These are phyloP conservation scores for Drosophila ogumai DNA, from an alignment of 1,140 invertebrate species.

Conservation along the genomic window DNA sequence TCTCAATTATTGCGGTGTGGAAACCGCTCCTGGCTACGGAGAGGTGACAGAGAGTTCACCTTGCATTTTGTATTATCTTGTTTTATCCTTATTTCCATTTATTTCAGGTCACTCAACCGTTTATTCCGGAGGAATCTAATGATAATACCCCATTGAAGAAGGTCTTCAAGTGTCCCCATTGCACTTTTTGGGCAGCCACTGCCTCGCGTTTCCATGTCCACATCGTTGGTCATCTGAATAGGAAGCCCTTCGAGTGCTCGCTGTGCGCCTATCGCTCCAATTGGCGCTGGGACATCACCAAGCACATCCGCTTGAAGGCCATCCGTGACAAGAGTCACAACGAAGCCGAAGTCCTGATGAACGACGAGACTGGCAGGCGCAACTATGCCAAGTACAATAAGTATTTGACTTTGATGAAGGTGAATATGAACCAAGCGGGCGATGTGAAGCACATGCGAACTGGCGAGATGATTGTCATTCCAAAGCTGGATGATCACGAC, in stretches of 20 bases:
- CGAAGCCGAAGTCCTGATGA: conserved; percentile 92
- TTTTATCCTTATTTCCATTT: not conserved
- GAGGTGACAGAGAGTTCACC: conserved; percentile 67
- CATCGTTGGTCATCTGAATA: conserved; percentile 95
- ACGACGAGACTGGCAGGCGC: conserved; percentile 94
- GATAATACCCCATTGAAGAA: conserved; percentile 85
- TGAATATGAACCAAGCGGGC: conserved; percentile 66
- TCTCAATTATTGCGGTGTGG: conserved; percentile 85
- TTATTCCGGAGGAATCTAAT: conserved; percentile 72
- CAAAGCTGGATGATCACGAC: conserved; percentile 19
- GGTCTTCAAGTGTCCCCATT: conserved; percentile 95
- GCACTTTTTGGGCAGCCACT: conserved; percentile 94
- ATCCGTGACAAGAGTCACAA: conserved; percentile 92
- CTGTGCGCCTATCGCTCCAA: conserved; percentile 96
- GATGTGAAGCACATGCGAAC: conserved; percentile 77
- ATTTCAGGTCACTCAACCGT: conserved; percentile 77
- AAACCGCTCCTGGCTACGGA: conserved; percentile 86
- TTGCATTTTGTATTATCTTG: not conserved
- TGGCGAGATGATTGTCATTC: conserved; percentile 55
- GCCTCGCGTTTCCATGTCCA: conserved; percentile 96
- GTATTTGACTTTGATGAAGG: conserved; percentile 90
- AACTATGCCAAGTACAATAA: conserved; percentile 97
- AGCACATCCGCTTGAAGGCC: conserved; percentile 96
- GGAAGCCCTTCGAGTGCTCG: conserved; percentile 97
- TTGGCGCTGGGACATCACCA: conserved; percentile 98